Base-by-base conservation (phyloP, 1,140 invertebrate genomes). In the Vollenhovia emeryi region DNA sequence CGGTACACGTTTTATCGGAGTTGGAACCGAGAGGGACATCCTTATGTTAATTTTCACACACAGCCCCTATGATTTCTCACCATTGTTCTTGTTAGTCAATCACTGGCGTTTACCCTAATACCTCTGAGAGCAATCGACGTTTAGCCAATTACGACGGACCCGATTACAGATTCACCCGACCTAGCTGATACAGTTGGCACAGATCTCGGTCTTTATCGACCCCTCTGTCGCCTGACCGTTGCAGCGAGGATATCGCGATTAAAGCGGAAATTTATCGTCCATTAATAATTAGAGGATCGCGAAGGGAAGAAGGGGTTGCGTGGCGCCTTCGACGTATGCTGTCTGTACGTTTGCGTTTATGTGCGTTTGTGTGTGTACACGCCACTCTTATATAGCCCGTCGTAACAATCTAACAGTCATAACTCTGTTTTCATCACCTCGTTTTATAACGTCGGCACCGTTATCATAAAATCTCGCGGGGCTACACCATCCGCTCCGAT, bases 341-440 rank as follows among this genome's bases (percentile, higher is more conserved):
- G 21, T 45, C 21, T 40, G 45, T 24, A 40, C n/a, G n/a, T 15
- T 8, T 24, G 21, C 8, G 24, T 8, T 27, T 21, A 2, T 27
- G 30, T 18, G 27, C 21, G 36, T 18, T 18, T 27, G 36, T 45
- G 15, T 8, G 24, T 18, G 30, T 43, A 24, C 27, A 21, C 13
- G 15, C 8, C 21, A 55, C 52, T 59, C 36, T 73, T 87, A 45
- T 79, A 43, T 30, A 59, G 8, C 55, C 30, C 48, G 27, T 80
- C 68, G 57, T 89, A 89, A 89, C 74, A 80, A 89, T 80, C 76
- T 76, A 90, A 89, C 80, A 78, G 62, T 85, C 85, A 62, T 90
- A 89, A 85, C 76, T 80, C 36, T 27, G 60, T 64, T 75, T 89
- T 89, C 80, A 85, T 87, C 60, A 57, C 57, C 59, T 36, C 50